phyloP scores from a whole-genome alignment of 2,113 vertebrate genomes.

The Vidua chalybeata region DNA sequence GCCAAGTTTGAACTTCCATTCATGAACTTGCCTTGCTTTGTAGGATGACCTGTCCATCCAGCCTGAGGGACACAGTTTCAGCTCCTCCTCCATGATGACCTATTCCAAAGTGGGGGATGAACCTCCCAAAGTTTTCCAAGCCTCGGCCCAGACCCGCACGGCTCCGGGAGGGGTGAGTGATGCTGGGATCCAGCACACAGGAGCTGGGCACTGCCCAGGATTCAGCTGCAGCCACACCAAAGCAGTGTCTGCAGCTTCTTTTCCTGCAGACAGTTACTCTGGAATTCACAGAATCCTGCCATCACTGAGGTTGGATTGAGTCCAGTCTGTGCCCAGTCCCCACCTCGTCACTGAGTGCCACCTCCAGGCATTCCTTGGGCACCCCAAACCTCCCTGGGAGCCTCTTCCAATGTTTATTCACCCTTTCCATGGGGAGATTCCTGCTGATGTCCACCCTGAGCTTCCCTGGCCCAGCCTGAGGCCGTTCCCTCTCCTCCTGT shows the following conservation, averaged over 20 bases:
- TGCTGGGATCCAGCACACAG: background rate
- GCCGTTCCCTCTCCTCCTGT: background rate
- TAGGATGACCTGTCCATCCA: slow-evolving; percentile 82
- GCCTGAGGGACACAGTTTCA: slow-evolving; percentile 83
- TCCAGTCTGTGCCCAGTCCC: rapidly evolving
- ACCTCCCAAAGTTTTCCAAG: slow-evolving; percentile 90
- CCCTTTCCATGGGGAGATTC: background rate
- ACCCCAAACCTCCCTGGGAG: background rate
- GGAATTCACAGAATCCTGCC: background rate
- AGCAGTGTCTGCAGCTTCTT: background rate
- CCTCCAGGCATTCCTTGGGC: rapidly evolving
- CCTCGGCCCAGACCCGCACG: slow-evolving; percentile 80
- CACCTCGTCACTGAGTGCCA: background rate
- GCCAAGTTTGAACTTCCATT: background rate
- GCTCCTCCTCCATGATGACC: slow-evolving; percentile 90
- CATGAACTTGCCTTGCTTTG: background rate
- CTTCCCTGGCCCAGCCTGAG: background rate
- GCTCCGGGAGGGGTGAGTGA: slow-evolving; percentile 91
- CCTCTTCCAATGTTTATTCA: background rate
- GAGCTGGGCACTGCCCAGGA: background rate
- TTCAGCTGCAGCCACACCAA: background rate
- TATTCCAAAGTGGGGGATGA: slow-evolving; percentile 90
- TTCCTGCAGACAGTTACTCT: background rate
- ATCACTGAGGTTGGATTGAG: background rate
- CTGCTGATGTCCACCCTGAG: rapidly evolving